Conservation (phyloP, 2,888 invertebrate species). For the Lycophotia porphyrea region DNA sequence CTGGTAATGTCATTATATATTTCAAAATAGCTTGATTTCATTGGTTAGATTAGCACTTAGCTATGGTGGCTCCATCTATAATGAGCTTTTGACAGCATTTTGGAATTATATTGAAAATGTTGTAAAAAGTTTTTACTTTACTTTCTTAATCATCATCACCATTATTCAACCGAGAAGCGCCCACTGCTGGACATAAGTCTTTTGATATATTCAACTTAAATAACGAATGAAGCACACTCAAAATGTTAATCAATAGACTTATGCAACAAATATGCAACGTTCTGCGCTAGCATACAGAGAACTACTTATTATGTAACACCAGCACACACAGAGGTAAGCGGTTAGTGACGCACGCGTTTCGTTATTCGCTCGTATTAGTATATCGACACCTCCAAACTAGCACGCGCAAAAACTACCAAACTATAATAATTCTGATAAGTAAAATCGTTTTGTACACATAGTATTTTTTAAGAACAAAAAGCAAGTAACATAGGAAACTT, state of each 20-base stretch:
- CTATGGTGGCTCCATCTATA: neutral
- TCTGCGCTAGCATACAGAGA: no score
- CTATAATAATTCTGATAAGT: neutral
- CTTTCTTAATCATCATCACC: neutral
- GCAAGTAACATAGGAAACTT: neutral
- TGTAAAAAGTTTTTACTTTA: neutral
- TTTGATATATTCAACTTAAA: neutral
- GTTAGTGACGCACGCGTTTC: slow-evolving; percentile 48
- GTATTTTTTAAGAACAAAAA: neutral
- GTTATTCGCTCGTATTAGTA: slow-evolving; percentile 41
- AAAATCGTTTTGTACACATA: neutral
- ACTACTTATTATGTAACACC: slow-evolving; percentile 7
- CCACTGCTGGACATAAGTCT: neutral
- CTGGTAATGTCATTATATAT: neutral
- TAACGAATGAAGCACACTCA: slow-evolving; percentile 5
- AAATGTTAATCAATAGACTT: slow-evolving; percentile 11
- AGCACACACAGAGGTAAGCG: slow-evolving; percentile 35
- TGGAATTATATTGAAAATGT: neutral
- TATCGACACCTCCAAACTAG: slow-evolving; percentile 52
- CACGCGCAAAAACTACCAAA: slow-evolving; percentile 11
- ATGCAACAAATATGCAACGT: neutral
- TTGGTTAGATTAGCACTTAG: neutral
- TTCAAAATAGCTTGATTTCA: neutral
- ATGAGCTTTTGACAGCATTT: neutral
- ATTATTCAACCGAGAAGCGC: neutral